Evolutionary conservation across 1,140 invertebrate genomes (phyloP), one percentile per base, ranked within the genome.

Genomic region (Drosophila pseudoobscura): DNA sequence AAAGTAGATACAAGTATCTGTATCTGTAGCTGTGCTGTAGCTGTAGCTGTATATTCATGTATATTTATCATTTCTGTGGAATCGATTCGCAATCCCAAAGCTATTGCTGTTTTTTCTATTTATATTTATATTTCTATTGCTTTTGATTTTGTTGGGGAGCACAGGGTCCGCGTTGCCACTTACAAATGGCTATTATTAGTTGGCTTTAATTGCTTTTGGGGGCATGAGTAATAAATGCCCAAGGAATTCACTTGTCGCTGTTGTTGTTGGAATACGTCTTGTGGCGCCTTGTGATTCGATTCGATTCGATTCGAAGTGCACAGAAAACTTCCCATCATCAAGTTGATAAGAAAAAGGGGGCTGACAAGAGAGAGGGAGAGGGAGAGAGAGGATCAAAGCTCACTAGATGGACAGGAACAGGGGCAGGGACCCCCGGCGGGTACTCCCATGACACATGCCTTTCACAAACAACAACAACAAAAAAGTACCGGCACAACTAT

Each of bases 101-200:
- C 41, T 51, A 47, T 55, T 55, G 31, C 31, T 11, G 3, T 35
- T 11, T 11, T 35, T 11, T 11, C 9, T 13, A 39, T 39, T 9
- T 3, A 3, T 11, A 39, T 39, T 9, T 3, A 3, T 11, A 39
- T 39, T 51, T 4, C 11, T 13, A 13, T 39, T 39, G 9, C 3
- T 13, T 31, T 31, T 2, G 7, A 35, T 35, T 11, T 35, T 35
- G 31, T 11, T 3, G 9, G 31, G 31, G 31, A 3, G 9, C 31
- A 9, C 8, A 35, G 7, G 11, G 35, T 39, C 9, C 11, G 35
- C 13, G 35, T 39, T 68, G 58, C 65, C 58, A 80, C 73, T 84
- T 85, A 80, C 72, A 80, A 85, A 69, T 84, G 51, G 80, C 62
- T 77, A 84, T 84, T 77, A 80, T 76, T 80, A 85, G 71, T 84